Evolutionary conservation across 2,888 invertebrate genomes (phyloP).

Genomic region (Petrolisthes cinctipes): DNA sequence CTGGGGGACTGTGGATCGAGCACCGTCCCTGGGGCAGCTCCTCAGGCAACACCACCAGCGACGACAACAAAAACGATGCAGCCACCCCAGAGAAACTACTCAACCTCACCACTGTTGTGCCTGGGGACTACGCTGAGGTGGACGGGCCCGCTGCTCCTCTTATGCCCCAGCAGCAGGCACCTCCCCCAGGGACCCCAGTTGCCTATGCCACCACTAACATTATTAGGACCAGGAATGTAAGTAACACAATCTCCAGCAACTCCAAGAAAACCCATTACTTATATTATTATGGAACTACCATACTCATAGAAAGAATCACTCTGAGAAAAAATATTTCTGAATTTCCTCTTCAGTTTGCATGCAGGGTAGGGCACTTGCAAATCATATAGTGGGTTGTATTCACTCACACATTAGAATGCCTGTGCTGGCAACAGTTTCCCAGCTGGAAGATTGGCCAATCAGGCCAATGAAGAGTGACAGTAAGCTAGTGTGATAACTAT

Average conservation of each 20-base stretch:
- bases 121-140: slow-evolving; percentile 64
- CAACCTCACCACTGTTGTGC: slow-evolving; percentile 51
- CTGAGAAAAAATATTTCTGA: too few relatives aligned
- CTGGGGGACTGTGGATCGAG: slow-evolving; percentile 65
- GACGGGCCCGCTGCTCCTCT: slow-evolving; percentile 61
- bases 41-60: slow-evolving; percentile 37
- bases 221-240: slow-evolving; percentile 57
- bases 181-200: slow-evolving; percentile 57
- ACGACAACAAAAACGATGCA: slow-evolving; percentile 48
- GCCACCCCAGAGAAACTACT: slow-evolving; percentile 60
- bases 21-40: slow-evolving; percentile 54
- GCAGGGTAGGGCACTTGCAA: too few relatives aligned
- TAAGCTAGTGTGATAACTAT: too few relatives aligned
- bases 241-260: not conserved
- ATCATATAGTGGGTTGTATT: too few relatives aligned
- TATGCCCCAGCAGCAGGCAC: slow-evolving; percentile 37
- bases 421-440: too few relatives aligned
- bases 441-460: too few relatives aligned
- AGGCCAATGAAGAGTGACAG: too few relatives aligned
- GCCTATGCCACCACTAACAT: slow-evolving; percentile 65
- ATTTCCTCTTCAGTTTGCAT: too few relatives aligned
- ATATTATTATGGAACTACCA: too few relatives aligned
- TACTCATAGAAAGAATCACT: too few relatives aligned
- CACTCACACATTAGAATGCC: too few relatives aligned
- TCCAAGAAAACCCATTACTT: too few relatives aligned